Percentiles rank a stretch among this genome's conserved stretches.
Conservation (phyloP, 2,113 vertebrate genomes). For the Cebus imitator region DNA sequence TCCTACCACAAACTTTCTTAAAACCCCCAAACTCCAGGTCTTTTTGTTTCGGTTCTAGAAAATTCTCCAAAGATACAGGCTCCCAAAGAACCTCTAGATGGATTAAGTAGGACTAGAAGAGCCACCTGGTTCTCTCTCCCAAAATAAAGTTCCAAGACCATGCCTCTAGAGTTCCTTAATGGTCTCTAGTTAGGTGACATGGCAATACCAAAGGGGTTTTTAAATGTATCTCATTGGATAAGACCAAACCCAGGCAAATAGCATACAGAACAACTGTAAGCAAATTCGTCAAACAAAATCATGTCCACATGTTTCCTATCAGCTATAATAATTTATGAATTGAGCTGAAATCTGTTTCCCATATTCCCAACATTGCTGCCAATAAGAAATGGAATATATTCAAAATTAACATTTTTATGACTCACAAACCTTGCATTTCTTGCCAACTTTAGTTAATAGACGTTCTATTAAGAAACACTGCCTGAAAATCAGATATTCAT, state of each 20-base stretch:
- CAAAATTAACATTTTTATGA: not conserved
- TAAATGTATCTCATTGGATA: not conserved
- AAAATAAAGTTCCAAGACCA: too few species aligned
- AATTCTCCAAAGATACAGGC: too few species aligned
- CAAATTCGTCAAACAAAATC: constrained; percentile 4
- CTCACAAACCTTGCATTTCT: not conserved
- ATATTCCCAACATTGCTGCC: not conserved
- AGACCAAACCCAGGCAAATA: too few species aligned
- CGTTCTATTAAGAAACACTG: not conserved
- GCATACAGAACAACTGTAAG: not conserved
- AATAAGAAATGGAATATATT: not conserved
- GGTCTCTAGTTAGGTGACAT: too few species aligned
- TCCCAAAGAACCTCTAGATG: too few species aligned
- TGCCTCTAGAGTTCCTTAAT: too few species aligned
- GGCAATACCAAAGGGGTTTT: not conserved
- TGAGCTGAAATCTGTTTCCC: not conserved
- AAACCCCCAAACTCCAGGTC: too few species aligned
- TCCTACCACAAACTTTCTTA: too few species aligned
- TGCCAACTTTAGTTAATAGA: not conserved
- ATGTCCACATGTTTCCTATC: not conserved
- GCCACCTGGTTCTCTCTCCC: too few species aligned
- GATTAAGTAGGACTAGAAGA: too few species aligned
- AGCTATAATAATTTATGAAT: not conserved
- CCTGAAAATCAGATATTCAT: not conserved
- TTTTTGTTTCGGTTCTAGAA: too few species aligned